Conservation (phyloP, 2,888 invertebrate species). For the Pachliopta kotzebuea region DNA sequence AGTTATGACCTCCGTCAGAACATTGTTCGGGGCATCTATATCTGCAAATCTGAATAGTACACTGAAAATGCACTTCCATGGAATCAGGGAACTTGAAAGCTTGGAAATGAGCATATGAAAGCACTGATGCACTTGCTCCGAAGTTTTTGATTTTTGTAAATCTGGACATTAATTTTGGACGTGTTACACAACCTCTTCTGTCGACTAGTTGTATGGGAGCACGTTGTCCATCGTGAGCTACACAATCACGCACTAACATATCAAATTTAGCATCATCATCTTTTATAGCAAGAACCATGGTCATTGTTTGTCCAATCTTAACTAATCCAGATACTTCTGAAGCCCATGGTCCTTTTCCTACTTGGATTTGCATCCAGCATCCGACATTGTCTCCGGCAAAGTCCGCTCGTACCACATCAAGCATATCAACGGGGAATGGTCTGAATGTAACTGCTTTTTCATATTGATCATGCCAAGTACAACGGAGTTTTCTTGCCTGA, state of each 20-base stretch:
- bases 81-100: constrained; percentile 98
- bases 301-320: constrained; percentile 98
- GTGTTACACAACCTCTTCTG: constrained; percentile 94
- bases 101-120: constrained; percentile 96
- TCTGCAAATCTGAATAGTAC: constrained; percentile 96
- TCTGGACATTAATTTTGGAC: constrained; percentile 95
- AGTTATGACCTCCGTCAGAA: constrained; percentile 81
- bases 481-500: constrained; percentile 93
- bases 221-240: constrained; percentile 96
- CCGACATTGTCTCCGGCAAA: constrained; percentile 97
- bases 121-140: constrained; percentile 94
- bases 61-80: constrained; percentile 98
- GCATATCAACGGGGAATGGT: constrained; percentile 97
- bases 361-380: constrained; percentile 99
- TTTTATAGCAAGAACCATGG: constrained; percentile 97
- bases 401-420: constrained; percentile 96
- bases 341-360: constrained; percentile 97
- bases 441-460: constrained; percentile 97
- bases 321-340: constrained; percentile 96
- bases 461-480: constrained; percentile 97
- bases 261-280: constrained; percentile 97
- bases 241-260: constrained; percentile 96
- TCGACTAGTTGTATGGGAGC: constrained; percentile 96
- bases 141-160: constrained; percentile 98
- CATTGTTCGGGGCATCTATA: constrained; percentile 97